Conservation (phyloP, 1,140 invertebrate species). For the Megalopta genalis region DNA sequence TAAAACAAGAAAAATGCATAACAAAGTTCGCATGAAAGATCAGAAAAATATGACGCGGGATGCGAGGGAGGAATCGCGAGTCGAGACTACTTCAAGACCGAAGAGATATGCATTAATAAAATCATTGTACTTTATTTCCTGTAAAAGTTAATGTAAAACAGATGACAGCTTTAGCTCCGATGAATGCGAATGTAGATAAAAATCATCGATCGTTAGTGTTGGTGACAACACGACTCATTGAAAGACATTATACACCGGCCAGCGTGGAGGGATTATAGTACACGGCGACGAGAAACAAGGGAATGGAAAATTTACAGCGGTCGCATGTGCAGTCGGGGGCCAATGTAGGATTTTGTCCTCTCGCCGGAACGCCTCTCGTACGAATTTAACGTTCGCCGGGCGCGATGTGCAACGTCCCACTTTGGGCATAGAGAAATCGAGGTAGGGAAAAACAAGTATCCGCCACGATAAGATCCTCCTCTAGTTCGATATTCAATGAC, state of each 20-base stretch:
- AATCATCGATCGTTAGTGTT: not conserved
- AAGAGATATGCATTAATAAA: too few relatives aligned
- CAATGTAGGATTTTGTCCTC: slow-evolving; percentile 20
- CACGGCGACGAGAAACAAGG: slow-evolving; percentile 6
- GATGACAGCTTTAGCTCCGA: too few relatives aligned
- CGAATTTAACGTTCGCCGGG: slow-evolving; percentile 46
- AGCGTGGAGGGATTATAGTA: not conserved
- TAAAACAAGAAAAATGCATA: too few relatives aligned
- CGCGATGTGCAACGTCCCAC: slow-evolving; percentile 16
- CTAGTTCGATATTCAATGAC: slow-evolving; percentile 3
- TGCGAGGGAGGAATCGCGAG: too few relatives aligned
- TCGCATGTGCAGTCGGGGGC: not conserved
- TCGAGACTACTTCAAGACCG: too few relatives aligned
- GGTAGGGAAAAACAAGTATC: slow-evolving; percentile 31
- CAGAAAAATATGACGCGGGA: too few relatives aligned
- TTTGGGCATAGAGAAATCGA: slow-evolving; percentile 45
- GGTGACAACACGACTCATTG: not conserved
- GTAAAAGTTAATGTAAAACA: too few relatives aligned
- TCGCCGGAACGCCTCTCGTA: not conserved
- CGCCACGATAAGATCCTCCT: slow-evolving; percentile 17
- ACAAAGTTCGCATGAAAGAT: too few relatives aligned
- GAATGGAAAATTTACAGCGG: slow-evolving; percentile 57
- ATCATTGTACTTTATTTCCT: too few relatives aligned
- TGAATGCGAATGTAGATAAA: too few relatives aligned
- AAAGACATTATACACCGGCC: not conserved